Conservation (phyloP, 2,113 vertebrate genomes). For the Alaudala cheleensis region DNA sequence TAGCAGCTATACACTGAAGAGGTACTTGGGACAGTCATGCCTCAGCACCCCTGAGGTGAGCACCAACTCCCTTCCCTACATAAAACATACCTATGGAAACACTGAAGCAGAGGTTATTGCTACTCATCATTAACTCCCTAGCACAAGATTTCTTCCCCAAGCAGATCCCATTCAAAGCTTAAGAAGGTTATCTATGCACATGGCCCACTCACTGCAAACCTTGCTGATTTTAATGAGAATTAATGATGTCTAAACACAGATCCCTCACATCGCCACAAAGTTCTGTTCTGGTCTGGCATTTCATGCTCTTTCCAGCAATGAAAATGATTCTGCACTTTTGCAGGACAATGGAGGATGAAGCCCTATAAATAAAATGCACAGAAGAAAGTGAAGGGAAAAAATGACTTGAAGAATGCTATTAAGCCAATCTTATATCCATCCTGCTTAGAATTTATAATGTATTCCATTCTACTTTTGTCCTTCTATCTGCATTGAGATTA, state of each 20-base stretch:
- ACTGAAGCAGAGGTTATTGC: neutral
- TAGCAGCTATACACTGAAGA: neutral
- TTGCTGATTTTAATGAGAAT: neutral
- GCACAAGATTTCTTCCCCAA: neutral
- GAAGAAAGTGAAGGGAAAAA: neutral
- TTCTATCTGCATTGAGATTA: neutral
- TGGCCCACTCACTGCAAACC: neutral
- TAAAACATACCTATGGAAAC: fast-evolving
- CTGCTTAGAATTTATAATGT: neutral
- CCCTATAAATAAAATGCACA: neutral
- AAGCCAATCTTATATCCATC: neutral
- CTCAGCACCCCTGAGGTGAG: neutral
- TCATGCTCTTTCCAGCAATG: neutral
- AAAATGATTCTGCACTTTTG: neutral
- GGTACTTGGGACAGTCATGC: neutral
- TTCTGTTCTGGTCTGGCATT: neutral
- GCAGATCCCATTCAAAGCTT: neutral
- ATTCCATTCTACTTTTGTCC: neutral
- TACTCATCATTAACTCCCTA: neutral
- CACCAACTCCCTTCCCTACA: neutral
- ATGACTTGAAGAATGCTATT: neutral
- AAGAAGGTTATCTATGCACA: neutral
- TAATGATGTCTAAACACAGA: neutral
- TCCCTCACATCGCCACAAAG: neutral
- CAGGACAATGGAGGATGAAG: neutral